Percentiles rank a stretch among this genome's conserved stretches.
Conservation (phyloP, 2,113 vertebrate species). For the Chaenogobius annularis region DNA sequence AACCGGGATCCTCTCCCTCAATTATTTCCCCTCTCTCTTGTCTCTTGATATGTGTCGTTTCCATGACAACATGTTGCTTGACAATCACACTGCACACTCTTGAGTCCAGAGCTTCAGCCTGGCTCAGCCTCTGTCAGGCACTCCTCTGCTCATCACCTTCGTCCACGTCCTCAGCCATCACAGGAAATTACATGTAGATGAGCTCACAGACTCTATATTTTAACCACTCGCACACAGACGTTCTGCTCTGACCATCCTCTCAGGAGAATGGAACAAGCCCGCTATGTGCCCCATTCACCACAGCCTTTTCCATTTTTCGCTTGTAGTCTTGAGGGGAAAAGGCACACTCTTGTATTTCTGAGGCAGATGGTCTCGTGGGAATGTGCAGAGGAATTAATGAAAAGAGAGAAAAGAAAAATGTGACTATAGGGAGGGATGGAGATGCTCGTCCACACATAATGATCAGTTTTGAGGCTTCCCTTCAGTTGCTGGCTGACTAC, state of each 20-base stretch:
- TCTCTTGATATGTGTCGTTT: conserved; percentile 56
- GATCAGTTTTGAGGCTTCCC: conserved; percentile 48
- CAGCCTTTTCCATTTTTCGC: conserved; percentile 40
- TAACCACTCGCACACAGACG: background rate
- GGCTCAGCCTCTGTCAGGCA: conserved; percentile 28
- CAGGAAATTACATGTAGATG: conserved; percentile 62
- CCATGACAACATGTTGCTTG: conserved; percentile 70
- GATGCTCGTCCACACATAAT: conserved; percentile 15
- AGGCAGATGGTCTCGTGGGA: conserved; percentile 31
- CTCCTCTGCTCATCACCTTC: conserved; percentile 42
- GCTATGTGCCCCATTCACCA: conserved; percentile 13
- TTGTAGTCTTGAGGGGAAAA: conserved; percentile 24
- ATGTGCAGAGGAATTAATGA: conserved; percentile 12
- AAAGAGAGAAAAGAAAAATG: conserved; percentile 20
- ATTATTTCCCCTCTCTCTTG: conserved; percentile 35
- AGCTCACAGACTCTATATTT: conserved; percentile 36
- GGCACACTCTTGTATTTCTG: conserved; percentile 39
- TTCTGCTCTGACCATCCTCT: conserved; percentile 22
- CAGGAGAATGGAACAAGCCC: conserved; percentile 26
- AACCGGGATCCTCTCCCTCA: conserved; percentile 39
- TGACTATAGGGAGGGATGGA: conserved; percentile 7
- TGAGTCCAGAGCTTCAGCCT: conserved; percentile 48
- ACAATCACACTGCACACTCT: conserved; percentile 54
- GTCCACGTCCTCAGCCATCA: conserved; percentile 31
- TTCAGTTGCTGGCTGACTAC: conserved; percentile 51